A percentile compares a stretch with the other conserved stretches of the same genome.
Conservation (phyloP, 35 echinoderm and acorn worm species). For the Hemicentrotus pulcherrimus region DNA sequence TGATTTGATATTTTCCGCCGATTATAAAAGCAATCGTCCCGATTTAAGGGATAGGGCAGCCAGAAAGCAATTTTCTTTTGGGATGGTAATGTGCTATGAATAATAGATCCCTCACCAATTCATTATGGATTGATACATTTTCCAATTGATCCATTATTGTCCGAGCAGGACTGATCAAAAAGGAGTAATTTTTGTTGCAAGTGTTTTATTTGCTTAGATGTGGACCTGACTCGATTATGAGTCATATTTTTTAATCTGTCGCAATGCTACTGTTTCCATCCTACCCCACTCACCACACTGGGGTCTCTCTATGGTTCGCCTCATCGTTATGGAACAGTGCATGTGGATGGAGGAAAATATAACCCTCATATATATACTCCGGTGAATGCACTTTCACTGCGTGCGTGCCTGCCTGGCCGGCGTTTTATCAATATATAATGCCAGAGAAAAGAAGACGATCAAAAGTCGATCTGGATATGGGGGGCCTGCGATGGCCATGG, state of each 20-base stretch:
- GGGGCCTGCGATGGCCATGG: conserved; percentile 12
- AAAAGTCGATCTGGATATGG: conserved; percentile 18
- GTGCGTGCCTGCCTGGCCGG: neutral
- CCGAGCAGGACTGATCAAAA: neutral
- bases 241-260: conserved; percentile 37
- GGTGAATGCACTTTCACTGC: conserved; percentile 37
- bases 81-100: neutral
- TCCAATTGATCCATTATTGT: conserved; percentile 4
- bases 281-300: neutral
- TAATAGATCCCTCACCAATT: neutral
- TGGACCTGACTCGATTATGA: conserved; percentile 13
- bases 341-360: neutral
- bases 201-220: neutral
- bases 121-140: conserved; percentile 5
- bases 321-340: neutral
- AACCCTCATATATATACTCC: conserved; percentile 10
- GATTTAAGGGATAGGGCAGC: conserved; percentile 15
- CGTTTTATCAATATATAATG: neutral
- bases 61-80: conserved; percentile 4
- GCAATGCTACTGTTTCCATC: conserved; percentile 19
- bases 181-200: neutral
- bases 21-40: neutral
- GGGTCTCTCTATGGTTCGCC: neutral
- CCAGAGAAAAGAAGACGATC: neutral
- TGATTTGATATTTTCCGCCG: neutral